phyloP scores from a whole-genome alignment of 2,797 vertebrate species.

The Chaetodon trifasciatus region DNA sequence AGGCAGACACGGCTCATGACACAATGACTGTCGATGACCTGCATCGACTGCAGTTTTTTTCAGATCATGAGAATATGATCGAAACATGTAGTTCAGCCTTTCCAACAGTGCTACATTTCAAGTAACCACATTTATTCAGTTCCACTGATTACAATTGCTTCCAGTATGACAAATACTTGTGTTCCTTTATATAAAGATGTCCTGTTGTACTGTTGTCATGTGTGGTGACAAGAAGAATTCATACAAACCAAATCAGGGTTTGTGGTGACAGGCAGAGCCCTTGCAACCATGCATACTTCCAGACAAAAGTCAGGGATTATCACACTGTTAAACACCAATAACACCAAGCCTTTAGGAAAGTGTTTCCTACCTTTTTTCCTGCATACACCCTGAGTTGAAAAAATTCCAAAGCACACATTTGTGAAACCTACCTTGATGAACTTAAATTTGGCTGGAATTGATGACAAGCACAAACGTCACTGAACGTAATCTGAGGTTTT shows the following conservation, averaged over 20 bases:
- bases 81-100: not conserved
- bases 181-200: not conserved
- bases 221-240: too few relatives aligned
- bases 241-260: not conserved
- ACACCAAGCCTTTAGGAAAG: slow-evolving; percentile 15
- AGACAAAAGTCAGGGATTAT: slow-evolving; percentile 42
- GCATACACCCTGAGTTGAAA: not conserved
- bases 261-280: not conserved
- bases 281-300: slow-evolving; percentile 5
- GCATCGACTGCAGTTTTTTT: not conserved
- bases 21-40: not conserved
- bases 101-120: not conserved
- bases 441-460: not conserved
- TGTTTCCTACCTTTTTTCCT: not conserved
- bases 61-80: not conserved
- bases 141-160: not conserved
- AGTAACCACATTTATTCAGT: not conserved
- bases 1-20: not conserved
- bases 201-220: not conserved
- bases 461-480: not conserved
- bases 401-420: not conserved
- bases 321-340: slow-evolving; percentile 23
- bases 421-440: not conserved
- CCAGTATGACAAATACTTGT: too few relatives aligned
- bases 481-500: not conserved